A percentile compares a stretch with the other conserved stretches of the same genome.
Conservation (phyloP, 2,113 vertebrate genomes). For the Kryptolebias marmoratus region DNA sequence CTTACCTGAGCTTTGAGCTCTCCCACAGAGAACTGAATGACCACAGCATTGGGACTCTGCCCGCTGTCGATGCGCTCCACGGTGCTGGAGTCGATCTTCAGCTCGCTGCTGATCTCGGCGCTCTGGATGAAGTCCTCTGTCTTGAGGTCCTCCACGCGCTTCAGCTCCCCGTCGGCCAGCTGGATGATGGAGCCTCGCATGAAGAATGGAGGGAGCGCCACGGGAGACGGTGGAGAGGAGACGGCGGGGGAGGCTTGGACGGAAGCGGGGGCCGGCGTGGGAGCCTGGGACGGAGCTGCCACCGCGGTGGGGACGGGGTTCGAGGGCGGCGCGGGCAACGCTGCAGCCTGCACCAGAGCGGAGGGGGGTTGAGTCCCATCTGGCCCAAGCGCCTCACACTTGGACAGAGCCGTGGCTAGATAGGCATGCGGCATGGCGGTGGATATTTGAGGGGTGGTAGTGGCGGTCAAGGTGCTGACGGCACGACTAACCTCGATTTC, state of each 20-base stretch:
- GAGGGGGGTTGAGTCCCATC: constrained; percentile 59
- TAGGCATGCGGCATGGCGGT: constrained; percentile 94
- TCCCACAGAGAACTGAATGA: constrained; percentile 97
- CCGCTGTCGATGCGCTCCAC: constrained; percentile 95
- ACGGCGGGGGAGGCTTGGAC: constrained; percentile 84
- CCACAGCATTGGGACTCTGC: constrained; percentile 89
- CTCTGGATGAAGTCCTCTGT: constrained; percentile 99
- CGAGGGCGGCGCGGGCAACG: constrained; percentile 83
- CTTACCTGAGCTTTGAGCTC: constrained; percentile 97
- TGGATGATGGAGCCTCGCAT: constrained; percentile 98
- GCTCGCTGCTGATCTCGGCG: constrained; percentile 94
- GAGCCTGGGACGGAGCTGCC: constrained; percentile 70
- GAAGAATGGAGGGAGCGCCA: constrained; percentile 93
- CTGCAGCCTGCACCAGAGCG: constrained; percentile 67
- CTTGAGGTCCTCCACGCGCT: constrained; percentile 97
- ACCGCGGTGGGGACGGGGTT: constrained; percentile 58
- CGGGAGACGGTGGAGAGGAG: constrained; percentile 83
- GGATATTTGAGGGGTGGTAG: constrained; percentile 85
- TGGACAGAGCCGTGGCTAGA: constrained; percentile 90
- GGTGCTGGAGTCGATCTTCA: constrained; percentile 99
- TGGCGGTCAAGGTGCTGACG: constrained; percentile 84
- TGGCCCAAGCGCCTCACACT: constrained; percentile 84
- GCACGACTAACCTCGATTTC: constrained; percentile 85
- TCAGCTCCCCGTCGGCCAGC: constrained; percentile 95
- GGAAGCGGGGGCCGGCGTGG: constrained; percentile 69